Conservation (phyloP, 2,797 vertebrate genomes). For the Loriculus beryllinus region DNA sequence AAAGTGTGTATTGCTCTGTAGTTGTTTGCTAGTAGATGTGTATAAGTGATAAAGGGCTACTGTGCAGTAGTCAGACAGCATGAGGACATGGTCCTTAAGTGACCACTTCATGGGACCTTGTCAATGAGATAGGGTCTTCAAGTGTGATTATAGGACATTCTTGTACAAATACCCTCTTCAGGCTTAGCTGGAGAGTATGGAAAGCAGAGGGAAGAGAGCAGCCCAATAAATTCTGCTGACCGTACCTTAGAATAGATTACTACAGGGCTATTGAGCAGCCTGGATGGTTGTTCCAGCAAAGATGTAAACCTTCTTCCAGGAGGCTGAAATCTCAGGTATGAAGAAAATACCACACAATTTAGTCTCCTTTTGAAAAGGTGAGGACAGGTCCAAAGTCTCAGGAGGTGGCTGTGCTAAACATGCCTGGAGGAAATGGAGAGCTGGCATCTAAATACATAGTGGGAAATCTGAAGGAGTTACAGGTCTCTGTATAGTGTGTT, state of each 20-base stretch:
- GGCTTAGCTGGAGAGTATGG: not conserved
- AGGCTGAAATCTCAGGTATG: not conserved
- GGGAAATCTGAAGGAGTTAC: not conserved
- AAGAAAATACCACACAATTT: not conserved
- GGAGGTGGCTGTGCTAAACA: not conserved
- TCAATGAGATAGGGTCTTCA: not conserved
- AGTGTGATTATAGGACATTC: not conserved
- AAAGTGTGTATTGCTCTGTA: not conserved
- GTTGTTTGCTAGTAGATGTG: not conserved
- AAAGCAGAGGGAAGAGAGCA: not conserved
- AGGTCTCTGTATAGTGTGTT: not conserved
- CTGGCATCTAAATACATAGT: not conserved
- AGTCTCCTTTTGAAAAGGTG: not conserved
- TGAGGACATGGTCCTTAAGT: fast-evolving
- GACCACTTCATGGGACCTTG: not conserved
- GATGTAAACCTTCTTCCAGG: not conserved
- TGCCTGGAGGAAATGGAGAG: not conserved
- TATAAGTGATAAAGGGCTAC: not conserved
- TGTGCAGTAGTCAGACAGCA: not conserved
- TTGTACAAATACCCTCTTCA: not conserved
- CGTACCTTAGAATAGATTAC: not conserved
- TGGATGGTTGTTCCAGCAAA: not conserved
- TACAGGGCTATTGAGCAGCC: not conserved
- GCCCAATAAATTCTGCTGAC: not conserved
- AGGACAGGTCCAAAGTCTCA: not conserved